Evolutionary conservation across 92 coral and sea anemone species (phyloP).

Genomic region (Virgularia gustaviana): DNA sequence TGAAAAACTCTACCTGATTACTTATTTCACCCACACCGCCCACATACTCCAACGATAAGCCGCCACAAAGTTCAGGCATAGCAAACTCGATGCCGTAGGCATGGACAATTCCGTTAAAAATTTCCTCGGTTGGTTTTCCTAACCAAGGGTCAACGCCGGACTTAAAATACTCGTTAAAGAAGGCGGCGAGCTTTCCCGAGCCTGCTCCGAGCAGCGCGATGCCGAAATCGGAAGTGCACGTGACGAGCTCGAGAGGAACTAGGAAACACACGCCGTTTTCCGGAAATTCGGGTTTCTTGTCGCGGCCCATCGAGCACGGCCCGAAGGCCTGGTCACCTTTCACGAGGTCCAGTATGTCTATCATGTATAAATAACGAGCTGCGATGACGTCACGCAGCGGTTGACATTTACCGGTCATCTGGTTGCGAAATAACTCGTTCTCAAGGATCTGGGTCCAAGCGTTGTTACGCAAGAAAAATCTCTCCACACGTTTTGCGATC

Average conservation of each 20-base stretch:
- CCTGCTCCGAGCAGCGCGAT: constrained; percentile 66
- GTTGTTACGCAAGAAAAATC: constrained; percentile 54
- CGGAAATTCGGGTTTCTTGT: constrained; percentile 26
- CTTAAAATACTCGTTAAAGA: constrained; percentile 56
- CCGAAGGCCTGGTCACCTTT: constrained; percentile 4
- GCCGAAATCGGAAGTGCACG: constrained; percentile 73
- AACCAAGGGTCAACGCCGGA: neutral
- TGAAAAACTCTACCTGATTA: constrained; percentile 17
- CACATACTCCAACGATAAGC: constrained; percentile 40
- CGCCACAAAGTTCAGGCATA: constrained; percentile 49
- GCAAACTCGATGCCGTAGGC: constrained; percentile 71
- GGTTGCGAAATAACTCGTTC: neutral
- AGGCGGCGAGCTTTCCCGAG: constrained; percentile 53
- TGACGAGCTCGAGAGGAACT: constrained; percentile 54
- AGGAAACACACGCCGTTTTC: constrained; percentile 42
- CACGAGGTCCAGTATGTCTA: constrained; percentile 47
- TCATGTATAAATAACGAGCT: constrained; percentile 63
- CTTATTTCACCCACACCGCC: constrained; percentile 4
- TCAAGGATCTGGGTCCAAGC: constrained; percentile 48
- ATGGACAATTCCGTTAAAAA: constrained; percentile 70
- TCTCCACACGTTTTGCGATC: constrained; percentile 34
- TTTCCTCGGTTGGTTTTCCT: constrained; percentile 64
- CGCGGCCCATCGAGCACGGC: neutral
- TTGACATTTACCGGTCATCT: constrained; percentile 6
- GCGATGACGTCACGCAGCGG: constrained; percentile 62